Base-by-base conservation (phyloP, 2,113 vertebrate genomes). In the Oryzias javanicus region DNA sequence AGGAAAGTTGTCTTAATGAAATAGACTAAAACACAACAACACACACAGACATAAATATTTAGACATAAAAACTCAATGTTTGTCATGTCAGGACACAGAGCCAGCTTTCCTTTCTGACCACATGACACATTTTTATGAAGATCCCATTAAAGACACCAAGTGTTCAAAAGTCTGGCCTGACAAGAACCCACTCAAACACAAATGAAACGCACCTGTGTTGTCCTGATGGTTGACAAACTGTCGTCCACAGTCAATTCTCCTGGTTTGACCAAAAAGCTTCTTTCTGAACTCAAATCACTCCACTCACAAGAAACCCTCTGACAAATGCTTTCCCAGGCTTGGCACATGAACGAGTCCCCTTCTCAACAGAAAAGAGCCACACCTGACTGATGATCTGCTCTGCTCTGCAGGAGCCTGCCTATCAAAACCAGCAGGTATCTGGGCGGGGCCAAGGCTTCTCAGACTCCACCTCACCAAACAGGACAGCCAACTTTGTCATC, bases 381-480 rank as follows among this genome's bases (percentile, higher is more conserved):
- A 66, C 70, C 85, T 70, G 64, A 72, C n/a, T 47, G 19, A 17
- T 18, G 16, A n/a, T 12, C 70, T 83, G 66, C 64, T 12, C 70
- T 83, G 66, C 64, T 67, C 17, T 60, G 66, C 40, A n/a, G 51
- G 41, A 19, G 17, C 41, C 58, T 62, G 10, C n/a, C 48, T 22
- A 69, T 70, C 53, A 58, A 65, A 67, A 35, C 18, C 35, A 4
- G 52, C 20, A 10, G 70, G 86, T 86, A 76, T 86, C 71, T 79
- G 81, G 86, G 86, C 54, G 86, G 81, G 54, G 79, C 81, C 70
- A 45, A 64, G 16, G 49, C 20, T 1, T 19, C 18, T 72, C 47
- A n/a, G 61, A 16, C 49, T n/a, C 49, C 3, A 80, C 50, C 81
- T 79, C 40, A 60, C 66, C 60, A 1, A 77, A 86, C 86, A 72